phyloP scores from a whole-genome alignment of 1,140 invertebrate genomes.

The Drosophila kanapiae region DNA sequence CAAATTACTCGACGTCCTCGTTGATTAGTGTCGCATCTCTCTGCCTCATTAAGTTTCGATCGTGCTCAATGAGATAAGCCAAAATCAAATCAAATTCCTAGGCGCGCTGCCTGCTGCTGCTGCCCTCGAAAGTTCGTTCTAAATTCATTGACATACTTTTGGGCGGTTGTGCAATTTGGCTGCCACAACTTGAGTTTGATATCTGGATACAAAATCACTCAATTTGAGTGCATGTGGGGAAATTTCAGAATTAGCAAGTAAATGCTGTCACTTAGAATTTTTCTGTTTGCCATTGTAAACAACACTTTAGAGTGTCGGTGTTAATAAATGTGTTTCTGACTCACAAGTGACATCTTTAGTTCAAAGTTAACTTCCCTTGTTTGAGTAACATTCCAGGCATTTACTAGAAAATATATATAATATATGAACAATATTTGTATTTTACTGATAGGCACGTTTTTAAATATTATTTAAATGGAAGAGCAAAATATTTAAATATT shows the following conservation, averaged over 20 bases:
- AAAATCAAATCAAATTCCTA: not conserved
- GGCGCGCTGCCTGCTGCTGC: too few species aligned
- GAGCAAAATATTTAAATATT: too few species aligned
- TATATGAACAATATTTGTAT: too few species aligned
- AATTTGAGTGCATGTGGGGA: not conserved
- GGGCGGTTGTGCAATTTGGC: not conserved
- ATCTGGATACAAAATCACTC: slow-evolving; percentile 13
- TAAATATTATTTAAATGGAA: not conserved
- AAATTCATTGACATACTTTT: slow-evolving; percentile 41
- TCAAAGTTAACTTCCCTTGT: not conserved
- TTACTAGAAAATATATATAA: not conserved
- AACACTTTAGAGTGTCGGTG: slow-evolving; percentile 30
- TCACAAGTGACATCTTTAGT: slow-evolving; percentile 1
- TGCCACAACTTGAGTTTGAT: not conserved
- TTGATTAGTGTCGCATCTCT: slow-evolving; percentile 34
- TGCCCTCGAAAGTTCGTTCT: not conserved
- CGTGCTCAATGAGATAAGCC: slow-evolving; percentile 51
- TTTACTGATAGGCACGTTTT: not conserved
- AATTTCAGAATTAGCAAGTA: slow-evolving; percentile 28
- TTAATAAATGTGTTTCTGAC: slow-evolving; percentile 28
- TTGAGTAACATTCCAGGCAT: not conserved
- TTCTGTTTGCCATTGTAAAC: slow-evolving; percentile 9
- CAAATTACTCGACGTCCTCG: slow-evolving; percentile 45
- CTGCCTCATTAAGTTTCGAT: slow-evolving; percentile 37
- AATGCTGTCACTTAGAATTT: slow-evolving; percentile 24